phyloP scores from a whole-genome alignment of 2,113 vertebrate genomes.

The Himantopus leucocephalus region DNA sequence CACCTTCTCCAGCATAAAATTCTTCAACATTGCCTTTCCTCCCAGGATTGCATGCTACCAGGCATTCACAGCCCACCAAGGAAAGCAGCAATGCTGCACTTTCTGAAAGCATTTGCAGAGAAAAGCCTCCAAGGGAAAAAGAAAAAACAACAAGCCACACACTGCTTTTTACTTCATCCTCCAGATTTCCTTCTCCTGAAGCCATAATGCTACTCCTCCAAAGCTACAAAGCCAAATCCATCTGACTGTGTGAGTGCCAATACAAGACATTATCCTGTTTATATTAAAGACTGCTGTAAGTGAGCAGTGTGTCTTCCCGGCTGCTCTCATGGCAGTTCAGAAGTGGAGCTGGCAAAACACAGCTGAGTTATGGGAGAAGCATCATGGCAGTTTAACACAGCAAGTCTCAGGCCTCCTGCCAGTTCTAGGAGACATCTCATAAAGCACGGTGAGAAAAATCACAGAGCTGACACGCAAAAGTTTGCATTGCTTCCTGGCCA shows the following conservation, averaged over 20 bases:
- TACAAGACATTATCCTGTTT: not conserved
- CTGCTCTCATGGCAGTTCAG: constrained; percentile 38
- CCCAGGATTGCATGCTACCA: not conserved
- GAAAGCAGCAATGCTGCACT: not conserved
- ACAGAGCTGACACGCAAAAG: not conserved
- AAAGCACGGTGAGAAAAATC: not conserved
- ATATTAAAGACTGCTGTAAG: constrained; percentile 15
- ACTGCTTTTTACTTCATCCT: not conserved
- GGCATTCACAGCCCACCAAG: not conserved
- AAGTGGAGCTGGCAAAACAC: constrained; percentile 36
- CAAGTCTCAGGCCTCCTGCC: constrained; percentile 20
- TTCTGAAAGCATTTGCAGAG: not conserved
- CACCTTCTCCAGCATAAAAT: not conserved
- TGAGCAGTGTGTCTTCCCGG: constrained; percentile 44
- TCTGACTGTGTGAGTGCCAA: constrained; percentile 7
- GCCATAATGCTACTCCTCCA: not conserved
- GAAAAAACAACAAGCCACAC: not conserved
- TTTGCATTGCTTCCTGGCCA: not conserved
- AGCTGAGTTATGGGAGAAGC: not conserved
- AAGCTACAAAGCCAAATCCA: constrained; percentile 10
- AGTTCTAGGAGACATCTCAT: not conserved
- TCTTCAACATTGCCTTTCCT: not conserved
- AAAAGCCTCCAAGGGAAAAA: not conserved
- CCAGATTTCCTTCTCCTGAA: not conserved
- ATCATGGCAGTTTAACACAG: not conserved